Evolutionary conservation across 2,113 vertebrate genomes (phyloP).

Genomic region (Coptodon rendalli): DNA sequence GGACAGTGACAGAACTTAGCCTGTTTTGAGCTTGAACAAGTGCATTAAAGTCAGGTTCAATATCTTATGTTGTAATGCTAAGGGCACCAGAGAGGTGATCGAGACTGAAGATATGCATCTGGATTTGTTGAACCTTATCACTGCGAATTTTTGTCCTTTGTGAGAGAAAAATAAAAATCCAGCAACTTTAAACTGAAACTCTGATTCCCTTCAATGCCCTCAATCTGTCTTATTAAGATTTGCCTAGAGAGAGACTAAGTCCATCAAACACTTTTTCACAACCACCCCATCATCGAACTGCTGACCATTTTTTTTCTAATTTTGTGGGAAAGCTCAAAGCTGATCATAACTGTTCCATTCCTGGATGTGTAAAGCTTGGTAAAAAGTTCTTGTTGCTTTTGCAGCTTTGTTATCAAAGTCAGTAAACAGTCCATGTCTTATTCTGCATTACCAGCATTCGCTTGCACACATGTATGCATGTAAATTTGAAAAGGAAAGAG

Average conservation of each 20-base stretch:
- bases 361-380: not conserved
- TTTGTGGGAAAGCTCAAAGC: not conserved
- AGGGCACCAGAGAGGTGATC: not conserved
- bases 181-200: not conserved
- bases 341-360: not conserved
- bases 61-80: not conserved
- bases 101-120: not conserved
- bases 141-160: not conserved
- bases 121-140: not conserved
- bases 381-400: not conserved
- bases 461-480: not conserved
- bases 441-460: not conserved
- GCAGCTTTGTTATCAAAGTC: not conserved
- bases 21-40: too few species aligned
- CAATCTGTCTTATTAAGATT: not conserved
- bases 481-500: not conserved
- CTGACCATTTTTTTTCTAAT: not conserved
- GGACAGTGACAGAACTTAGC: too few species aligned
- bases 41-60: not conserved
- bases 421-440: not conserved
- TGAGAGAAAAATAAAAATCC: not conserved
- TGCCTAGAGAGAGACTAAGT: not conserved
- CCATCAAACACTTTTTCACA: not conserved
- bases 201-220: not conserved
- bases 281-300: not conserved